These are phyloP conservation scores for Drosophila neocordata DNA, from an alignment of 1,140 invertebrate genomes.

Conservation along the genomic window DNA sequence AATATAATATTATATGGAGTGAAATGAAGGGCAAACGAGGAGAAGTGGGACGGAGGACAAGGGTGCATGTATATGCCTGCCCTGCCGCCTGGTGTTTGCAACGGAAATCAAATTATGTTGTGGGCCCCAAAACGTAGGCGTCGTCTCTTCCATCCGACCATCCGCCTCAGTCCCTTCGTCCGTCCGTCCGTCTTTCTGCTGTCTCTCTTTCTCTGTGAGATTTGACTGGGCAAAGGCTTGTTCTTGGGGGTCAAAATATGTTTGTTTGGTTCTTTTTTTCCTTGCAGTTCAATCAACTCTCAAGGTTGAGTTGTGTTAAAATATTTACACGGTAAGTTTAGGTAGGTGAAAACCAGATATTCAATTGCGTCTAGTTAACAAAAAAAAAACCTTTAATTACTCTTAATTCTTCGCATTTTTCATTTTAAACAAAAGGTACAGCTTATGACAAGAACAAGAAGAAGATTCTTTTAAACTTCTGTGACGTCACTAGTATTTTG, in stretches of 20 bases:
- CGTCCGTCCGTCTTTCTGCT: not conserved
- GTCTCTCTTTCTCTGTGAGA: not conserved
- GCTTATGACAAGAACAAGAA: too few relatives aligned
- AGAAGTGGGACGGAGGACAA: constrained; percentile 16
- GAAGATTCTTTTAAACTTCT: too few relatives aligned
- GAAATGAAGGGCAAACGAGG: constrained; percentile 26
- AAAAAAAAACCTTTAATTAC: not conserved
- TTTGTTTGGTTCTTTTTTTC: constrained; percentile 26
- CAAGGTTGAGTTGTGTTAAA: constrained; percentile 54
- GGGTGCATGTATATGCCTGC: not conserved
- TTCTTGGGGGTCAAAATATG: constrained; percentile 69
- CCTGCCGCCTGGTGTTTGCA: constrained; percentile 10
- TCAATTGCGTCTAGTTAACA: not conserved
- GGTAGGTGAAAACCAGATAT: not conserved
- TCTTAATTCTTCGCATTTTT: too few relatives aligned
- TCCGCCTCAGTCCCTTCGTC: not conserved
- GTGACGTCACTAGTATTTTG: too few relatives aligned
- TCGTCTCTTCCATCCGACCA: not conserved
- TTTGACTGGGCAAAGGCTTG: constrained; percentile 15
- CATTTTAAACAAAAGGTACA: too few relatives aligned
- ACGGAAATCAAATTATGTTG: constrained; percentile 68
- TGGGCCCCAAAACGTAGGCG: constrained; percentile 35
- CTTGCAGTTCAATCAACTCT: constrained; percentile 73
- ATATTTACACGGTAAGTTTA: not conserved
- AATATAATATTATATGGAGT: constrained; percentile 26